Evolutionary conservation across 35 echinoderm and acorn worm genomes (phyloP).

Genomic region (Nesometra sesokonis): DNA sequence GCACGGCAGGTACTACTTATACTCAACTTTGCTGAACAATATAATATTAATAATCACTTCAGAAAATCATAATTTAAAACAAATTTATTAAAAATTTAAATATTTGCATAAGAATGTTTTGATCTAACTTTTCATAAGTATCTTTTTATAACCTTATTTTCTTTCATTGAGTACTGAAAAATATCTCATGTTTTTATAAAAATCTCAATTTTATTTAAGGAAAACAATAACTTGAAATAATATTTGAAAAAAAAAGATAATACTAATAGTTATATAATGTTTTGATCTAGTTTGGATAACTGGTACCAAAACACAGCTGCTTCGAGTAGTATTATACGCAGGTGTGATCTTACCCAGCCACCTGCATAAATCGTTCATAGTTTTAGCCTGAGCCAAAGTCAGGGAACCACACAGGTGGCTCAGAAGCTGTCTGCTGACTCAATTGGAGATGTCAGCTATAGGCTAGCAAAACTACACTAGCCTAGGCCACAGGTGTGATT

Average conservation of each 20-base stretch:
- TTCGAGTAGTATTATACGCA: background rate
- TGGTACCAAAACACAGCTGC: background rate
- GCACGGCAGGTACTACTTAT: too few species aligned
- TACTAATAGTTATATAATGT: too few species aligned
- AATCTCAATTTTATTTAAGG: too few species aligned
- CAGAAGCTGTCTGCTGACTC: background rate
- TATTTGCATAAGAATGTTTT: background rate
- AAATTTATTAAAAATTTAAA: too few species aligned
- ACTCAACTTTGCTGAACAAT: too few species aligned
- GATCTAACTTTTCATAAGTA: background rate
- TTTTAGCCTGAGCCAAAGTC: background rate
- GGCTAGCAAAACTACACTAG: background rate
- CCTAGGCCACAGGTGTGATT: background rate
- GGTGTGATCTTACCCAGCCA: background rate
- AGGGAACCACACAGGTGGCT: background rate
- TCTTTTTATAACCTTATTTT: too few species aligned
- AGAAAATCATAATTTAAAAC: too few species aligned
- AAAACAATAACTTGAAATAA: too few species aligned
- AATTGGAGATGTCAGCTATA: background rate
- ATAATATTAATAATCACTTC: too few species aligned
- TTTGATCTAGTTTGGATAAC: background rate
- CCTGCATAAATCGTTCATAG: background rate
- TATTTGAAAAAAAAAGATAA: too few species aligned
- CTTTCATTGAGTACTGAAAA: too few species aligned
- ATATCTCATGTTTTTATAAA: too few species aligned